These are phyloP conservation scores for Arctia plantaginis DNA, from an alignment of 2,888 invertebrate species.

Conservation along the genomic window DNA sequence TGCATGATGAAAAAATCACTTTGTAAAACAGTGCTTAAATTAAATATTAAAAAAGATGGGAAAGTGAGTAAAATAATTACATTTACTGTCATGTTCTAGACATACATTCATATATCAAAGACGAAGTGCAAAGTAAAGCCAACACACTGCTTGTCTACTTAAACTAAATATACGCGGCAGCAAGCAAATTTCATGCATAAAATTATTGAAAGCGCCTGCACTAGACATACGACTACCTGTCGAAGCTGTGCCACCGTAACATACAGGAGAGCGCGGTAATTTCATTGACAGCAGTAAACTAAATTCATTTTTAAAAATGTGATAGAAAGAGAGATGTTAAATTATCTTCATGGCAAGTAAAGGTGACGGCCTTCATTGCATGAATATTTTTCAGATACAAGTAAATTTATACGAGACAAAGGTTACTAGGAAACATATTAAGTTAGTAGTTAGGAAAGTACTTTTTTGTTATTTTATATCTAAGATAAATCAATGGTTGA, in stretches of 20 bases:
- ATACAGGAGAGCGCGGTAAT: constrained; percentile 41
- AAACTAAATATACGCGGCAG: constrained; percentile 71
- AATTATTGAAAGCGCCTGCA: constrained; percentile 76
- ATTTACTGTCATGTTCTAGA: constrained; percentile 36
- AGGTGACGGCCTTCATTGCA: background rate
- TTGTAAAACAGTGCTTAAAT: background rate
- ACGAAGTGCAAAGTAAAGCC: constrained; percentile 44
- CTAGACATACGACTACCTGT: constrained; percentile 73
- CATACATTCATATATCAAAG: constrained; percentile 48
- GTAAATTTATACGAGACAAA: background rate
- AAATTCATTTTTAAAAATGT: background rate
- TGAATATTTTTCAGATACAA: background rate
- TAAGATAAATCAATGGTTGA: too few species aligned
- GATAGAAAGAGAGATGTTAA: background rate
- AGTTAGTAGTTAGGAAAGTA: too few species aligned
- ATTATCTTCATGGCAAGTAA: too few species aligned
- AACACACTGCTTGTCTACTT: constrained; percentile 60
- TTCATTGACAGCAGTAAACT: background rate
- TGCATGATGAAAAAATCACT: background rate
- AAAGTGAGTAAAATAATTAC: constrained; percentile 1
- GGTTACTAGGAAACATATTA: background rate
- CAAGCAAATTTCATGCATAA: constrained; percentile 82
- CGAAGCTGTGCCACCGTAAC: constrained; percentile 49
- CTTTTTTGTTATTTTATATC: too few species aligned
- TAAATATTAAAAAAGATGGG: background rate